Evolutionary conservation across 2,113 vertebrate species (phyloP).

Genomic region (Prolemur simus): DNA sequence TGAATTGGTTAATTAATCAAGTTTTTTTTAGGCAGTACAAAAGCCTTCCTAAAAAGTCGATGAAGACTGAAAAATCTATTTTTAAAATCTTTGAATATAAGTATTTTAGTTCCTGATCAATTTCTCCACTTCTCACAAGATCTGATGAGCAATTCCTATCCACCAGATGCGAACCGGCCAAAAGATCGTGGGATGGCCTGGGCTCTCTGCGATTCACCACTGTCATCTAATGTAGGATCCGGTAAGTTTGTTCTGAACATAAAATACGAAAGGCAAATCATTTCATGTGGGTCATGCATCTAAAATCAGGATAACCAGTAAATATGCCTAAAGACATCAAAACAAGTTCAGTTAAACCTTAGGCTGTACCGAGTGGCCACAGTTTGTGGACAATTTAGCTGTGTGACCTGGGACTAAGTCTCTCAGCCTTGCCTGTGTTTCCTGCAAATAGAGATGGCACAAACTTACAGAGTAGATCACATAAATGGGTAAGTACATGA

Average conservation of each 20-base stretch:
- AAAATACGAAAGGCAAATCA: background rate
- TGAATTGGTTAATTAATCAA: background rate
- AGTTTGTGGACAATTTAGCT: background rate
- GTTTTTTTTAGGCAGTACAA: background rate
- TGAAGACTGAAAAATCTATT: background rate
- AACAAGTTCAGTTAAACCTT: background rate
- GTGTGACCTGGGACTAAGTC: background rate
- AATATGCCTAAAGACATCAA: background rate
- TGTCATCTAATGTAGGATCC: background rate
- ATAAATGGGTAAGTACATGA: background rate
- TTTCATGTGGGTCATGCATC: background rate
- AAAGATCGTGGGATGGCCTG: background rate
- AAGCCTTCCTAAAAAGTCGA: background rate
- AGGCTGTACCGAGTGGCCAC: background rate
- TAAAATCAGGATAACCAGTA: background rate
- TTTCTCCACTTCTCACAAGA: background rate
- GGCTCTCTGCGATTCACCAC: background rate
- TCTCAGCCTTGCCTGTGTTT: background rate
- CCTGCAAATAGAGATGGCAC: background rate
- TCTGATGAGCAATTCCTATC: background rate
- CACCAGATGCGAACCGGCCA: background rate
- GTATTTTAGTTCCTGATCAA: background rate
- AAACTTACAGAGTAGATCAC: background rate
- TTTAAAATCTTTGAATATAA: background rate
- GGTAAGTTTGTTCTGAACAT: background rate